A percentile compares a stretch with the other conserved stretches of the same genome.
Evolutionary conservation across 2,888 invertebrate genomes (phyloP).

Genomic region (Agrypnus murinus): DNA sequence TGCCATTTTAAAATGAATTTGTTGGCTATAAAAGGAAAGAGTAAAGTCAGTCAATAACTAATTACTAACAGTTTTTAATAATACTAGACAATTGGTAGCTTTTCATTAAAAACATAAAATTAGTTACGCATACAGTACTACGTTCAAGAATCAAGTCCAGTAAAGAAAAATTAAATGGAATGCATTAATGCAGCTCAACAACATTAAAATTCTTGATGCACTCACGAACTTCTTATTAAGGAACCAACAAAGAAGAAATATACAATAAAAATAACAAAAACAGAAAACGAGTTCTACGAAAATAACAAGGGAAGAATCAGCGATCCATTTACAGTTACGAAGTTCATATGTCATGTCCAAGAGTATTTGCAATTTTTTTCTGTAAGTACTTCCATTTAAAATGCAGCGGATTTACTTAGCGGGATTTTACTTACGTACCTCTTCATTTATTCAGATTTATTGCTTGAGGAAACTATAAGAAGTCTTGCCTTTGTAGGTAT

Average conservation of each 20-base stretch:
- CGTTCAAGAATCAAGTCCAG: too few relatives aligned
- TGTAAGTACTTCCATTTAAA: background rate
- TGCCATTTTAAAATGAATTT: too few relatives aligned
- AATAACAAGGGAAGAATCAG: conserved; percentile 13
- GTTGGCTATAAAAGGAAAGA: too few relatives aligned
- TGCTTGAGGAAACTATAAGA: background rate
- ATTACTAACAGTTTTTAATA: too few relatives aligned
- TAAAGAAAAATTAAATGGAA: too few relatives aligned
- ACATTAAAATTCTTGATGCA: background rate
- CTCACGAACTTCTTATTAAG: background rate
- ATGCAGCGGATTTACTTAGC: conserved; percentile 14
- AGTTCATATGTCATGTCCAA: conserved; percentile 4
- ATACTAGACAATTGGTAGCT: too few relatives aligned
- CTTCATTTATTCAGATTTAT: conserved; percentile 7
- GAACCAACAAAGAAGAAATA: conserved; percentile 3
- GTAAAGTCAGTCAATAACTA: too few relatives aligned
- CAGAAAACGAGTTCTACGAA: conserved; percentile 11
- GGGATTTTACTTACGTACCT: too few relatives aligned
- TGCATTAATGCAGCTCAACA: background rate
- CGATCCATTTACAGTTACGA: conserved; percentile 18
- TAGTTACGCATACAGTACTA: too few relatives aligned
- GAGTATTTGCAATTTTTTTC: conserved; percentile 3
- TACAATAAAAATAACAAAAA: background rate
- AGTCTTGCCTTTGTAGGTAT: too few relatives aligned
- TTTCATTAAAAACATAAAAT: too few relatives aligned